These are phyloP conservation scores for Acinonyx jubatus DNA, from an alignment of 2,113 vertebrate species.

Conservation along the genomic window DNA sequence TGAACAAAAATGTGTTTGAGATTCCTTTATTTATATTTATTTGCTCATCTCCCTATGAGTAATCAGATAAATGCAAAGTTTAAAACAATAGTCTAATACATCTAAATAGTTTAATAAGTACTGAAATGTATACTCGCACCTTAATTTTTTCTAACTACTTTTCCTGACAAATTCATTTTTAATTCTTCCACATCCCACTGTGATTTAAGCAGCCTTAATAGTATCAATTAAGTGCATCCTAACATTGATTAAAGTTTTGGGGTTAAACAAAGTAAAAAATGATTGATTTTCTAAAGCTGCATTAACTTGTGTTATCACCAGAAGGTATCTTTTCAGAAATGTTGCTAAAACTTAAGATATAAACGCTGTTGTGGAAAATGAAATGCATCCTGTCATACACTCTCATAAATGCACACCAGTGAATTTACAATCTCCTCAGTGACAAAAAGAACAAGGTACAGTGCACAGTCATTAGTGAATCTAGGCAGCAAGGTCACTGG, in stretches of 20 bases:
- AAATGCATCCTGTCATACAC: background rate
- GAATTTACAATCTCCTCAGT: background rate
- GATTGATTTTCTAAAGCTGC: slow-evolving; percentile 46
- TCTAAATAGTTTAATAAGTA: slow-evolving; percentile 15
- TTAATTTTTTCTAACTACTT: slow-evolving; percentile 31
- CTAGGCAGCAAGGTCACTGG: background rate
- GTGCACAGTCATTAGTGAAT: background rate
- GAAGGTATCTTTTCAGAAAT: slow-evolving; percentile 38
- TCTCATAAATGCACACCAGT: background rate
- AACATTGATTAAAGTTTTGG: slow-evolving; percentile 36
- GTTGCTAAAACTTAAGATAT: slow-evolving; percentile 36
- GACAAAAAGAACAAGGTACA: background rate
- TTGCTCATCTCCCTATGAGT: background rate
- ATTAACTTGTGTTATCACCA: slow-evolving; percentile 36
- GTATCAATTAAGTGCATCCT: slow-evolving; percentile 39
- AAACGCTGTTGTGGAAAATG: slow-evolving; percentile 30
- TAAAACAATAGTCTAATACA: background rate
- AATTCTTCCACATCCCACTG: background rate
- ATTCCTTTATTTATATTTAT: slow-evolving; percentile 5
- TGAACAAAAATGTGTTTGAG: slow-evolving; percentile 40
- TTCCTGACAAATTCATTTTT: slow-evolving; percentile 50
- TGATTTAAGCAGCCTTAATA: slow-evolving; percentile 24
- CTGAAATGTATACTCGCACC: background rate
- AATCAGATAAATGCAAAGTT: slow-evolving; percentile 34
- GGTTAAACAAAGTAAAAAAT: slow-evolving; percentile 58